Evolutionary conservation across 2,888 invertebrate species (phyloP).

Genomic region (Timema podura): DNA sequence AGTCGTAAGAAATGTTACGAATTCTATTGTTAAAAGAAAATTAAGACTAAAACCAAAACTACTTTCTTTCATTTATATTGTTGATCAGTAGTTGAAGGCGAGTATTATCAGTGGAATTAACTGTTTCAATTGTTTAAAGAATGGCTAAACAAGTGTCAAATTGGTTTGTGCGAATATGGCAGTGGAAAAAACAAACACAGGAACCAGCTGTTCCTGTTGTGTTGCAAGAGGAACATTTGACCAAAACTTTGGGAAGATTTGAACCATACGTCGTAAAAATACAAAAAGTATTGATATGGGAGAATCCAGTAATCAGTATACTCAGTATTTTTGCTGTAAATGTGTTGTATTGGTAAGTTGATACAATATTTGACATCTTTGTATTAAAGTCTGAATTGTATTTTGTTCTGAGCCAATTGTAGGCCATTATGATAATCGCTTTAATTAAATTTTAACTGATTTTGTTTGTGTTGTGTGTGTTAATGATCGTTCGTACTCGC

Average conservation of each 20-base stretch:
- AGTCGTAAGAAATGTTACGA: background rate
- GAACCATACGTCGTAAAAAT: conserved; percentile 35
- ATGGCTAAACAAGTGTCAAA: conserved; percentile 25
- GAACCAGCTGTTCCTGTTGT: conserved; percentile 21
- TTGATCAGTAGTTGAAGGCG: too few species aligned
- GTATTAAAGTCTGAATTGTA: background rate
- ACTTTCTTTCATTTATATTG: too few species aligned
- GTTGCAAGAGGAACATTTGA: conserved; percentile 24
- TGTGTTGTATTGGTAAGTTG: conserved; percentile 45
- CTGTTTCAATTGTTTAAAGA: too few species aligned
- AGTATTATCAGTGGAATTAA: too few species aligned
- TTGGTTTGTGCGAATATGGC: conserved; percentile 25
- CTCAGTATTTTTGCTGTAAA: conserved; percentile 42
- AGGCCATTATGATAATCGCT: too few species aligned
- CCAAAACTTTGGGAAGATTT: conserved; percentile 27
- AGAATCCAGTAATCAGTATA: conserved; percentile 42
- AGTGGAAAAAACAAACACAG: conserved; percentile 19
- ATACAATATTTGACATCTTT: background rate
- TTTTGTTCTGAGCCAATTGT: too few species aligned
- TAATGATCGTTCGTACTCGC: too few species aligned
- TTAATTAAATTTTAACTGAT: too few species aligned
- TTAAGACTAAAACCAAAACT: too few species aligned
- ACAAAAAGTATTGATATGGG: conserved; percentile 42
- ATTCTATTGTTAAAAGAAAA: too few species aligned
- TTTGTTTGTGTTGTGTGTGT: too few species aligned